A percentile compares a stretch with the other conserved stretches of the same genome.
Conservation (phyloP, 2,888 invertebrate species). For the Heliconius sara region DNA sequence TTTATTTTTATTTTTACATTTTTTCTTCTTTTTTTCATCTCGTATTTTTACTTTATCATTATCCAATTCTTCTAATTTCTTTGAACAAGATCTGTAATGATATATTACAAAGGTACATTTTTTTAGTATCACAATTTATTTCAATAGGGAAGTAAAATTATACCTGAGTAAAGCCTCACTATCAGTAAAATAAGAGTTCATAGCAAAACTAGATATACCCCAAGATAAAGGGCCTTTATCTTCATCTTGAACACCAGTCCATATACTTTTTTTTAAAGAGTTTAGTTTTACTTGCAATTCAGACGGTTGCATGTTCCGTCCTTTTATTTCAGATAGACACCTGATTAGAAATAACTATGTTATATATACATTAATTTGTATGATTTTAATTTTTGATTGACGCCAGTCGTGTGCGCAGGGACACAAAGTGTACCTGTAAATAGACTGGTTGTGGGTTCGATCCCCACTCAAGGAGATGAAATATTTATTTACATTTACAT, state of each 20-base stretch:
- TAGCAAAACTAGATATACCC: slow-evolving; percentile 85
- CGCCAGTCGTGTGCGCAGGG: too few species aligned
- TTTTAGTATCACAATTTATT: background rate
- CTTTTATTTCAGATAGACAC: slow-evolving; percentile 73
- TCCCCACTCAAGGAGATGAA: too few species aligned
- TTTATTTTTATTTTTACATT: slow-evolving; percentile 72
- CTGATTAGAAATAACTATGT: slow-evolving; percentile 54
- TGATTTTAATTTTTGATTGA: too few species aligned
- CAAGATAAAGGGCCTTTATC: slow-evolving; percentile 86
- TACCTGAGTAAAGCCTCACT: slow-evolving; percentile 85
- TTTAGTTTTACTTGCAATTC: slow-evolving; percentile 88
- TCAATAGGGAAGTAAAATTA: background rate
- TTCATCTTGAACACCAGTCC: slow-evolving; percentile 86
- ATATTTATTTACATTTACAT: too few species aligned
- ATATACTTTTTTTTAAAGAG: slow-evolving; percentile 88
- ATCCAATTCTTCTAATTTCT: slow-evolving; percentile 84
- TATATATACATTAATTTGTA: too few species aligned
- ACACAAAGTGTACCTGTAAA: too few species aligned
- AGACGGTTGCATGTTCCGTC: slow-evolving; percentile 75
- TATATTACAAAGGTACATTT: background rate
- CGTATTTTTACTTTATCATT: slow-evolving; percentile 72
- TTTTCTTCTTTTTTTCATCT: slow-evolving; percentile 79
- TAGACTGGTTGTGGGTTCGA: too few species aligned
- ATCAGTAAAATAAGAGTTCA: slow-evolving; percentile 82
- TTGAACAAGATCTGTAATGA: slow-evolving; percentile 85